Percentiles rank a stretch among this genome's conserved stretches.
Evolutionary conservation across 2,888 invertebrate genomes (phyloP).

Genomic region (Macrosiphum euphorbiae): DNA sequence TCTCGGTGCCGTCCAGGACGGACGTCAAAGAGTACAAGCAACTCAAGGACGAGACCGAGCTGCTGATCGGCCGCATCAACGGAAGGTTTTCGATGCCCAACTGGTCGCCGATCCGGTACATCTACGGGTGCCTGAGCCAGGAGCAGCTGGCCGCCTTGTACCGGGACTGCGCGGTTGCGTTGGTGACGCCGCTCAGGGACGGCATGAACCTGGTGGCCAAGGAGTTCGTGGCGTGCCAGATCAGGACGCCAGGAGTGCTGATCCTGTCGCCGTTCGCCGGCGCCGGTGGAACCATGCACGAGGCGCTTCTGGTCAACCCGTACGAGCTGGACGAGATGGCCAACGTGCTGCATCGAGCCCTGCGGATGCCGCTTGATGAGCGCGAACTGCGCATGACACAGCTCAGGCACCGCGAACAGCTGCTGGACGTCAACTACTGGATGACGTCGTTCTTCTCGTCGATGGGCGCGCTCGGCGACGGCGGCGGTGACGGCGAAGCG

Average conservation of each 20-base stretch:
- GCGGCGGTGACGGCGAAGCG: constrained; percentile 68
- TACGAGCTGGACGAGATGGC: constrained; percentile 71
- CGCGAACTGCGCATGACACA: constrained; percentile 71
- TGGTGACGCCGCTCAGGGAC: constrained; percentile 71
- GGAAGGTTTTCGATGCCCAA: constrained; percentile 71
- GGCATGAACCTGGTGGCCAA: constrained; percentile 72
- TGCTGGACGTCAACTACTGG: constrained; percentile 71
- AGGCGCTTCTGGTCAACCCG: constrained; percentile 71
- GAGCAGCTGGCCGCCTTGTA: constrained; percentile 71
- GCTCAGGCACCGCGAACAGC: constrained; percentile 70
- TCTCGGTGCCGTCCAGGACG: constrained; percentile 71
- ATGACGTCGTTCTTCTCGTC: constrained; percentile 70
- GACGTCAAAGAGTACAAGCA: constrained; percentile 71
- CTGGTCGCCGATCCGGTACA: constrained; percentile 72
- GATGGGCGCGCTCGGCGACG: constrained; percentile 69
- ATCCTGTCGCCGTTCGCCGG: constrained; percentile 72
- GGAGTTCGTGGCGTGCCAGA: constrained; percentile 71
- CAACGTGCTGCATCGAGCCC: constrained; percentile 70
- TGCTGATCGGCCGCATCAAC: constrained; percentile 71
- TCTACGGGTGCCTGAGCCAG: constrained; percentile 71
- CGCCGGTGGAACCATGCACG: constrained; percentile 71
- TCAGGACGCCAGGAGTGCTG: constrained; percentile 70
- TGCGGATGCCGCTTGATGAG: constrained; percentile 71
- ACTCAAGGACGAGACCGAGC: constrained; percentile 71
- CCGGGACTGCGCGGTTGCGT: constrained; percentile 70